Evolutionary conservation across 2,113 vertebrate species (phyloP).

Genomic region (mouse (Mus musculus)): DNA sequence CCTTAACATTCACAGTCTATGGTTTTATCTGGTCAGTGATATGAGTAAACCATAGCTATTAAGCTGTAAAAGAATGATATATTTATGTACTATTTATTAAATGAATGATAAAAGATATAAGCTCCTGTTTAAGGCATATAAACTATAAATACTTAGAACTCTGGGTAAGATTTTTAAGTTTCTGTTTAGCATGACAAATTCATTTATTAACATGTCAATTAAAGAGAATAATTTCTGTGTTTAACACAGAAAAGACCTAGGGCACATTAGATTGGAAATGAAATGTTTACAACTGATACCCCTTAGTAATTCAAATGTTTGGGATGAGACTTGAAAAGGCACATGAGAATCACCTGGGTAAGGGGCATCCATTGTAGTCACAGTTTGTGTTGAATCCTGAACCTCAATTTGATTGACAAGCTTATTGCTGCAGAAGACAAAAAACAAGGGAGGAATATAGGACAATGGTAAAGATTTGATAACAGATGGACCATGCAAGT

Average conservation of each 20-base stretch:
- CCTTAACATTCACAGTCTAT: background rate
- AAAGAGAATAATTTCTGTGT: background rate
- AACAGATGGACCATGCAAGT: background rate
- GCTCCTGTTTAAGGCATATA: background rate
- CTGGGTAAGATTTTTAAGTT: background rate
- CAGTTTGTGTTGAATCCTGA: background rate
- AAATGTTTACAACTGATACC: background rate
- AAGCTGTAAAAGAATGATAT: background rate
- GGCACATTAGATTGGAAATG: background rate
- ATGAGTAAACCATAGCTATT: background rate
- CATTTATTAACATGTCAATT: background rate
- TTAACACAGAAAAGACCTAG: background rate
- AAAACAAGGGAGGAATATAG: background rate
- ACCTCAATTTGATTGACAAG: background rate
- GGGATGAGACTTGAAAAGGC: background rate
- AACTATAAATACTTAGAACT: background rate
- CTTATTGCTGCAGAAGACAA: background rate
- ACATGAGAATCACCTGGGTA: background rate
- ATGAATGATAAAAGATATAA: background rate
- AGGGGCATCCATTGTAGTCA: background rate
- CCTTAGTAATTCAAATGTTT: background rate
- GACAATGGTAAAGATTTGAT: background rate
- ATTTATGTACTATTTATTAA: background rate
- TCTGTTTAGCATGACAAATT: background rate
- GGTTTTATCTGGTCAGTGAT: background rate